These are phyloP conservation scores for Gallinago undulata DNA, from an alignment of 2,113 vertebrate genomes.

Conservation along the genomic window DNA sequence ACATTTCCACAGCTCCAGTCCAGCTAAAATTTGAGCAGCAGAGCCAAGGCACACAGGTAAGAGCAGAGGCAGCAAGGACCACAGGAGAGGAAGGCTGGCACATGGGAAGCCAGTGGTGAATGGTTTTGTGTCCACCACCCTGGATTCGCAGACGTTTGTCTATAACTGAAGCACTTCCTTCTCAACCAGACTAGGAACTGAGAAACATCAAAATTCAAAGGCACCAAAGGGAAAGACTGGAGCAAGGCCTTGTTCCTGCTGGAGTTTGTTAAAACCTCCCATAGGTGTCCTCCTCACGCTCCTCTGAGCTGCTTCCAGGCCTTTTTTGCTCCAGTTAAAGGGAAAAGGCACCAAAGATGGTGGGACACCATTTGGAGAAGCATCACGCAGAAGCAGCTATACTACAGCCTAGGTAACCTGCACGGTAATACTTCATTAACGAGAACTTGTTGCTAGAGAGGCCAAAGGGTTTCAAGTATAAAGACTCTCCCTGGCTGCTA, in stretches of 20 bases:
- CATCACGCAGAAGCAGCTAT: background rate
- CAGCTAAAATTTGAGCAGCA: background rate
- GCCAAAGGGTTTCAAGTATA: background rate
- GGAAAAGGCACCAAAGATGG: background rate
- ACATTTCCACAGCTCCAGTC: background rate
- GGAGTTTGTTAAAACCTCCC: background rate
- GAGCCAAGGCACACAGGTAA: background rate
- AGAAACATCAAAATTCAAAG: background rate
- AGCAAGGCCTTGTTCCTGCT: background rate
- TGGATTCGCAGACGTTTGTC: accelerated
- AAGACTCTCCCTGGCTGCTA: background rate
- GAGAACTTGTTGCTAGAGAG: background rate
- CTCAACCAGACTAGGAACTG: background rate
- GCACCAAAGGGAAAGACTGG: background rate
- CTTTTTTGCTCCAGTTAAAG: background rate
- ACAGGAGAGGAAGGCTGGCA: background rate
- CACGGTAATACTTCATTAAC: accelerated
- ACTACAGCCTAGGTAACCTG: background rate
- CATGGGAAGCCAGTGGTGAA: background rate
- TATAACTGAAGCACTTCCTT: background rate
- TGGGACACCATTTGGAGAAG: background rate
- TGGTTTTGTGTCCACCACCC: background rate
- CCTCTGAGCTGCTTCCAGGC: background rate
- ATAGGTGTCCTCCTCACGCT: accelerated
- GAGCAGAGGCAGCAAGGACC: background rate